phyloP scores from a whole-genome alignment of 2,113 vertebrate species.

The Archilochus colubris region DNA sequence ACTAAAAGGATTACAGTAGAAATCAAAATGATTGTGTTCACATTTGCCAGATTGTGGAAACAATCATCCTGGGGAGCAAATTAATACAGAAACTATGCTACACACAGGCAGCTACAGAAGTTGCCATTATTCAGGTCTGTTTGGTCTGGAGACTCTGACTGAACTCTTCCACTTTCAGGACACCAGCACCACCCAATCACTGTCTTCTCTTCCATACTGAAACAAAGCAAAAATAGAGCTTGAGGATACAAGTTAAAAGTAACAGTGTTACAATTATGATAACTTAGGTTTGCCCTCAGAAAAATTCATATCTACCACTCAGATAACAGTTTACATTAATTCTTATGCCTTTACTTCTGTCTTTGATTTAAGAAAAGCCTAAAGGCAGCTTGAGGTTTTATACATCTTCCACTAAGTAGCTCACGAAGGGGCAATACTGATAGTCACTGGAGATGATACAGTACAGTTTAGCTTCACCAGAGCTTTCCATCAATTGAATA shows the following conservation, averaged over 20 bases:
- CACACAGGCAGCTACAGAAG: constrained; percentile 41
- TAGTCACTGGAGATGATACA: neutral
- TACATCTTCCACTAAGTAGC: neutral
- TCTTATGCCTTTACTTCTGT: neutral
- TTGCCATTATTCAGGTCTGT: neutral
- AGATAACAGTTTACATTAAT: neutral
- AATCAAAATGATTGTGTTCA: constrained; percentile 52
- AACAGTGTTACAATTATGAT: neutral
- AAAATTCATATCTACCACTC: neutral
- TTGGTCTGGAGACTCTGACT: neutral
- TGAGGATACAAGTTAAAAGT: neutral
- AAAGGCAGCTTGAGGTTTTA: neutral
- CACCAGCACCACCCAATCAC: constrained; percentile 80
- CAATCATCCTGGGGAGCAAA: constrained; percentile 47
- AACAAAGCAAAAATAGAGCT: constrained; percentile 58
- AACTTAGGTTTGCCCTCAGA: neutral
- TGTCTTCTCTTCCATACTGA: constrained; percentile 82
- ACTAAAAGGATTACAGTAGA: constrained; percentile 43
- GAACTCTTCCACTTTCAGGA: constrained; percentile 49
- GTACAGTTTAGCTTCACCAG: neutral
- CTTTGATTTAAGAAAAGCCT: neutral
- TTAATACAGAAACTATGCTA: constrained; percentile 38
- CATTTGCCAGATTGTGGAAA: constrained; percentile 46
- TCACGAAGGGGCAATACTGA: neutral
- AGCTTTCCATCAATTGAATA: neutral